phyloP scores from a whole-genome alignment of 2,888 invertebrate genomes.

The Pristionchus maxplancki region DNA sequence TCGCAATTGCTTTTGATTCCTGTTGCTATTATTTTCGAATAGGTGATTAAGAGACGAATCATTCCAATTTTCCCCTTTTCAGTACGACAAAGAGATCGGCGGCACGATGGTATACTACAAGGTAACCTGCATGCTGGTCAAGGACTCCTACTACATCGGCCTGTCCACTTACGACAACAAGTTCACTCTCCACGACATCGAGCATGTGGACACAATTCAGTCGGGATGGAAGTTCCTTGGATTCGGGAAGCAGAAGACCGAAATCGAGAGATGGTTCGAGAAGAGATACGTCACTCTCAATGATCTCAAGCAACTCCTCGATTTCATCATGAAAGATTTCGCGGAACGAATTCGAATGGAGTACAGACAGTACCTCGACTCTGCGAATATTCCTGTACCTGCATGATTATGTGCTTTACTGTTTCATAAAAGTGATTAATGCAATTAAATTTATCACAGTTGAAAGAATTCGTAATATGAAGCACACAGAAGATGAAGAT shows the following conservation, averaged over 20 bases:
- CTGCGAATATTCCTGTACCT: not conserved
- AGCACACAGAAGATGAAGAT: too few species aligned
- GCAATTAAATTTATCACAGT: too few species aligned
- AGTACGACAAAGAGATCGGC: conserved; percentile 52
- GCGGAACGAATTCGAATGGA: too few species aligned
- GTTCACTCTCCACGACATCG: conserved; percentile 50
- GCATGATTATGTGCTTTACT: too few species aligned
- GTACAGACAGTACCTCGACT: too few species aligned
- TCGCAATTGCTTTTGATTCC: too few species aligned
- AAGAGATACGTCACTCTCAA: conserved; percentile 47
- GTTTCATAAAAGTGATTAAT: too few species aligned
- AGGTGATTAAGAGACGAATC: not conserved
- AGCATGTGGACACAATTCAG: conserved; percentile 46
- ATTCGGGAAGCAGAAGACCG: too few species aligned
- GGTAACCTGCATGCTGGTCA: conserved; percentile 49
- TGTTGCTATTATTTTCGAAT: not conserved
- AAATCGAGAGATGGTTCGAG: too few species aligned
- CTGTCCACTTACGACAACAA: conserved; percentile 52
- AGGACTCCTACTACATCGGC: conserved; percentile 52
- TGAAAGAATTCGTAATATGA: too few species aligned
- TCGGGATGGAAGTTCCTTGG: conserved; percentile 44
- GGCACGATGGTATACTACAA: conserved; percentile 54
- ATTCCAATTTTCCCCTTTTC: not conserved
- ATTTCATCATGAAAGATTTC: too few species aligned
- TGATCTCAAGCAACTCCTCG: conserved; percentile 50